Percentiles rank a stretch among this genome's conserved stretches.
phyloP scores from a whole-genome alignment of 2,888 invertebrate species.

The Hetaerina titia region DNA sequence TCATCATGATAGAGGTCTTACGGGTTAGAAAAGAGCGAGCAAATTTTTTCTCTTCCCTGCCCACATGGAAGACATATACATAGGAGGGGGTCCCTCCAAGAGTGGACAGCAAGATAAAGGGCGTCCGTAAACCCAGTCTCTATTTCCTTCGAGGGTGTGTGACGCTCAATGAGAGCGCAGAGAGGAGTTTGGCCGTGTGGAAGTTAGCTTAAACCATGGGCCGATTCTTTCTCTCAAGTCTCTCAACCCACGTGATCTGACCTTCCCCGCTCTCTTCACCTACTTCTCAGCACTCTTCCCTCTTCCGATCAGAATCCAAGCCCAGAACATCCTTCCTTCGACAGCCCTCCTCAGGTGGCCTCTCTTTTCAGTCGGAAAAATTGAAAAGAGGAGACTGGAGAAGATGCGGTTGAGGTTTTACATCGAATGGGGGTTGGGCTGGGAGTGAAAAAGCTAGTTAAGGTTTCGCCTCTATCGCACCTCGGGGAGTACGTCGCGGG shows the following conservation, averaged over 20 bases:
- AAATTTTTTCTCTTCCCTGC: not conserved
- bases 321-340: not conserved
- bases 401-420: not conserved
- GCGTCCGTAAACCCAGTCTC: not conserved
- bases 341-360: not conserved
- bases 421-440: not conserved
- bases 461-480: slow-evolving; percentile 4
- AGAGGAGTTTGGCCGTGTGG: not conserved
- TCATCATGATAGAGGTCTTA: not conserved
- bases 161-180: slow-evolving; percentile 40
- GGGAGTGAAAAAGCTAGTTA: not conserved
- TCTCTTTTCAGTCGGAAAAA: not conserved
- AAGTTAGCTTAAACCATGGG: not conserved
- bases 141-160: slow-evolving; percentile 32
- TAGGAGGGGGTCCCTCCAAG: not conserved
- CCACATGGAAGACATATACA: slow-evolving; percentile 13
- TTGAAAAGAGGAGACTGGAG: not conserved
- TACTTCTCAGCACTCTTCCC: not conserved
- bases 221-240: not conserved
- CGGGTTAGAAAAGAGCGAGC: not conserved
- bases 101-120: slow-evolving; percentile 18
- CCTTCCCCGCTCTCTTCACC: not conserved
- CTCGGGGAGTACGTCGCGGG: not conserved
- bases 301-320: not conserved
- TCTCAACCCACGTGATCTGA: too few relatives aligned